Evolutionary conservation across 2,113 vertebrate species (phyloP), one percentile per base, ranked within the genome.

Genomic region (Trochalopteron elliotii): DNA sequence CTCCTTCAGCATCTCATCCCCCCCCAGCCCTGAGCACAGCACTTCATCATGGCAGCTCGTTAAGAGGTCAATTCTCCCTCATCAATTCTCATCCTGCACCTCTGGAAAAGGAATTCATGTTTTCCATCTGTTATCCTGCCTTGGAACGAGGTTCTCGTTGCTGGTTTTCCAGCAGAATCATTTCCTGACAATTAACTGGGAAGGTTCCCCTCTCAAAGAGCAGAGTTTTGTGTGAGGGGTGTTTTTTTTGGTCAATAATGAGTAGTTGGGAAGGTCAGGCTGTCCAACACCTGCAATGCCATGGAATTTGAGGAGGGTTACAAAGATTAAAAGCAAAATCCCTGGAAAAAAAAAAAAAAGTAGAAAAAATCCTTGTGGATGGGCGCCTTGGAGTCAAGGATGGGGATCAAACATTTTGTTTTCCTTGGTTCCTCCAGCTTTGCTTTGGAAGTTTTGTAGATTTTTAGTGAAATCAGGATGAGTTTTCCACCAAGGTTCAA

Each of bases 321-420:
- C 5, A 16, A 69, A 70, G 64, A 83, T 90, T 61, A 67, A 77
- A 35, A 33, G 50, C 33, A 63, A 83, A 83, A 87, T 35, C 35
- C 4, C 5, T 31, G 39, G 22, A 50, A 59, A 33, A 28, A 44
- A 10, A 3, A 22, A 42, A 40, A n/a, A 16, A 7, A n/a, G n/a
- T n/a, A n/a, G n/a, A 39, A 79, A 72, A 85, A 47, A 47, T 23
- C 11, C 20, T 45, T 45, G 45, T 45, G 25, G 11, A 33, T 27
- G 35, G 30, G 39, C 40, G 61, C 33, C 52, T 39, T 6, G 10
- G 20, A 19, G 10, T 28, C 27, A 19, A 11, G 31, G 49, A 10
- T 55, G n/a, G 65, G 39, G 3, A 71, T 25, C n/a, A 33, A 56
- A 42, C 2, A 1, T 52, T 77, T 33, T 1, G 0, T 53, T 59